phyloP scores from a whole-genome alignment of 1,140 invertebrate species.

The Heliconius nattereri region DNA sequence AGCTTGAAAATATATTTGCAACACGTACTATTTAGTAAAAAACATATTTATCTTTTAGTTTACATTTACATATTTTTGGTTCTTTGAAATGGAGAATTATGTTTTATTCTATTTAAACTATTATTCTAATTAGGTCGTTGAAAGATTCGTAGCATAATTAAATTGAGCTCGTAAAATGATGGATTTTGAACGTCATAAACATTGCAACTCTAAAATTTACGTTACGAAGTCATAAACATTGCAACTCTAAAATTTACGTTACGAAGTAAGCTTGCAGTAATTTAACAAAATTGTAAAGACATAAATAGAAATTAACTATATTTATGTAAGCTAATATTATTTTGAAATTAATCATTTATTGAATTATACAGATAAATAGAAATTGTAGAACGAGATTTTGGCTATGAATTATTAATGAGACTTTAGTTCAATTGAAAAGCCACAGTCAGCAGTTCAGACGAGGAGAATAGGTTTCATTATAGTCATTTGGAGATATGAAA shows the following conservation, averaged over 20 bases:
- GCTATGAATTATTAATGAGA: constrained; percentile 3
- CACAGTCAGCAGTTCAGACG: neutral
- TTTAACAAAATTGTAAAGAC: too few relatives aligned
- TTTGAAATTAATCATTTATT: neutral
- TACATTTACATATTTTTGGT: neutral
- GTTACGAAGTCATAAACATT: neutral
- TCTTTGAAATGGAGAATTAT: neutral
- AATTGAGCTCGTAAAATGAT: neutral
- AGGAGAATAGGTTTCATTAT: constrained; percentile 4
- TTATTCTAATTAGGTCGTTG: too few relatives aligned
- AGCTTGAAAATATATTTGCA: neutral
- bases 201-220: neutral
- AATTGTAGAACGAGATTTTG: neutral
- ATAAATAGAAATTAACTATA: too few relatives aligned
- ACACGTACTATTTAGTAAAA: neutral
- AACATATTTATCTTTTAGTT: neutral
- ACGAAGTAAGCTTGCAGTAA: neutral
- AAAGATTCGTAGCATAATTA: neutral
- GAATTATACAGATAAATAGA: neutral
- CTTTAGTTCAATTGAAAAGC: neutral
- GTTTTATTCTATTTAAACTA: neutral
- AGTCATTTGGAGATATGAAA: constrained; percentile 5
- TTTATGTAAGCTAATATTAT: neutral
- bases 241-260: neutral
- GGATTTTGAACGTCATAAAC: neutral